These are phyloP conservation scores for Coregonus clupeaformis DNA, from an alignment of 2,113 vertebrate species.

Conservation along the genomic window DNA sequence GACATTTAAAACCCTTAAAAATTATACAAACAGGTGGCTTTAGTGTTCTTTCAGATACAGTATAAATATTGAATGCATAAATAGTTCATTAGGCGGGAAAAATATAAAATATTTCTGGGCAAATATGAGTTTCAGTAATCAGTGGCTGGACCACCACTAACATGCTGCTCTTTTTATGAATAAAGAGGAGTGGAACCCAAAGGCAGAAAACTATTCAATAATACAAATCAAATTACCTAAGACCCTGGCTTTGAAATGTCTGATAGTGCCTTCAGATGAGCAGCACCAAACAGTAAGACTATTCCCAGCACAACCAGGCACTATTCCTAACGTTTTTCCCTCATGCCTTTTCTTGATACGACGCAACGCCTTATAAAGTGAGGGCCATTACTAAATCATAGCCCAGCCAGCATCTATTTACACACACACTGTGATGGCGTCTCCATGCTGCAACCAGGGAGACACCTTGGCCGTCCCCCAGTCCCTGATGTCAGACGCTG, in stretches of 20 bases:
- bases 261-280: background rate
- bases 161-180: background rate
- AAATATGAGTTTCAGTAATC: constrained; percentile 3
- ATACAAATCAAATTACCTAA: background rate
- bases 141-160: background rate
- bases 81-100: constrained; percentile 11
- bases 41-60: constrained; percentile 14
- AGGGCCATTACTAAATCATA: too few species aligned
- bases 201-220: background rate
- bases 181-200: background rate
- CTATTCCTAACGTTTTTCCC: background rate
- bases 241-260: background rate
- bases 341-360: too few species aligned
- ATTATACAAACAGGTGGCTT: constrained; percentile 33
- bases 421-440: background rate
- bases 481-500: too few species aligned
- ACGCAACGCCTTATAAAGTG: too few species aligned
- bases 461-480: background rate
- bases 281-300: background rate
- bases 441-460: background rate
- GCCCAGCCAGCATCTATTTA: background rate
- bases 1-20: constrained; percentile 22
- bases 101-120: constrained; percentile 1
- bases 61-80: constrained; percentile 22
- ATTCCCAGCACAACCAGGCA: background rate